These are phyloP conservation scores for Caenorhabditis sinica DNA, from an alignment of 2,888 invertebrate genomes.

Conservation along the genomic window DNA sequence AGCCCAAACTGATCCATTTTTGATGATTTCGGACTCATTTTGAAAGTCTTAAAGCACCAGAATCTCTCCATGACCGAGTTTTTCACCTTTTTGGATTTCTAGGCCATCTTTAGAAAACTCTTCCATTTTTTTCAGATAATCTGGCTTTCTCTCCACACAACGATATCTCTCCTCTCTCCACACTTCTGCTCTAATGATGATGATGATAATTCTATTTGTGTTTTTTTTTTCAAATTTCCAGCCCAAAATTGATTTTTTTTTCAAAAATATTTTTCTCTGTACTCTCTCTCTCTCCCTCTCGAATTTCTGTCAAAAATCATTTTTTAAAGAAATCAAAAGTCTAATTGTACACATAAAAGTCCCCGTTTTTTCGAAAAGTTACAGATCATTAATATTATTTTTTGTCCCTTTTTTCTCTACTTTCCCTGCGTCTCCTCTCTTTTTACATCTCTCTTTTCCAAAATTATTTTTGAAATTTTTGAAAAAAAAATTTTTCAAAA, in stretches of 20 bases:
- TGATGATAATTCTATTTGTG: not conserved
- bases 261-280: not conserved
- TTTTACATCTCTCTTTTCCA: slow-evolving; percentile 9
- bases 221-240: not conserved
- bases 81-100: slow-evolving; percentile 10
- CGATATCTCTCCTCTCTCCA: slow-evolving; percentile 1
- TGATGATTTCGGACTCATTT: not conserved
- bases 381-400: slow-evolving; percentile 57
- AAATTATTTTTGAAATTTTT: slow-evolving; percentile 5
- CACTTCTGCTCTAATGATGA: slow-evolving; percentile 8
- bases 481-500: slow-evolving; percentile 11
- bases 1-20: not conserved
- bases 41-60: not conserved
- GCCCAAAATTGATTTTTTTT: not conserved
- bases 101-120: not conserved
- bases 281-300: slow-evolving; percentile 2
- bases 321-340: not conserved
- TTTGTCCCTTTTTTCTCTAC: slow-evolving; percentile 6
- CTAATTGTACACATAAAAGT: slow-evolving; percentile 43
- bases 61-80: not conserved
- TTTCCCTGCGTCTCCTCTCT: slow-evolving; percentile 3
- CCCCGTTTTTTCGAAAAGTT: not conserved
- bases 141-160: not conserved
- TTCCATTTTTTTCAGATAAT: slow-evolving; percentile 6
- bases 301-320: slow-evolving; percentile 1